Percentiles rank a stretch among this genome's conserved stretches.
phyloP scores from a whole-genome alignment of 2,888 invertebrate species.

The Acrobasis repandana region DNA sequence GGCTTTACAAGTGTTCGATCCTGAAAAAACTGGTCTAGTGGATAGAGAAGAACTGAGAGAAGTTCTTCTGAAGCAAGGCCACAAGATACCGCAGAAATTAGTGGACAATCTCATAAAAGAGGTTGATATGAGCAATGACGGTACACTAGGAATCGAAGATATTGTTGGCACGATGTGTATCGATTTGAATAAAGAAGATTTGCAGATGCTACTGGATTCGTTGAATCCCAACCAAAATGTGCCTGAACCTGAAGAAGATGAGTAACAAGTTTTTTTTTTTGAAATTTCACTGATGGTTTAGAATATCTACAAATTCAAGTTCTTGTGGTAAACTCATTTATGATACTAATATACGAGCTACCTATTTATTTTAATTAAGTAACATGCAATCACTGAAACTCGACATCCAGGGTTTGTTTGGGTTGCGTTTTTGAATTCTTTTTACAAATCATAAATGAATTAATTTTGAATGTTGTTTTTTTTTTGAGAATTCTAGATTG shows the following conservation, averaged over 20 bases:
- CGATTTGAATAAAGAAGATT: constrained; percentile 68
- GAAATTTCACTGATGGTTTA: neutral
- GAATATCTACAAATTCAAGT: too few relatives aligned
- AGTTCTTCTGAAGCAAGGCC: constrained; percentile 55
- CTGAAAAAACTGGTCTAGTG: constrained; percentile 53
- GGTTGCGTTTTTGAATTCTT: too few relatives aligned
- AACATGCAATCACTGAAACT: too few relatives aligned
- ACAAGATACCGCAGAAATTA: constrained; percentile 56
- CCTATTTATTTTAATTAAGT: too few relatives aligned
- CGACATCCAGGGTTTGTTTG: too few relatives aligned
- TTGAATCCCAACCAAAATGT: constrained; percentile 36
- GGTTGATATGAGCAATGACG: constrained; percentile 70
- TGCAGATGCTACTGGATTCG: constrained; percentile 53
- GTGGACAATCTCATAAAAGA: constrained; percentile 69
- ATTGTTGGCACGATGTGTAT: constrained; percentile 73
- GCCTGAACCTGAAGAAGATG: constrained; percentile 29
- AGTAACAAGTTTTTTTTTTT: constrained; percentile 10
- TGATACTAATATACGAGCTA: too few relatives aligned
- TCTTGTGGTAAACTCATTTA: too few relatives aligned
- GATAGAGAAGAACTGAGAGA: constrained; percentile 64
- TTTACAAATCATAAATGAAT: too few relatives aligned
- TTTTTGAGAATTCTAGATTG: too few relatives aligned
- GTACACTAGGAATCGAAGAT: constrained; percentile 70
- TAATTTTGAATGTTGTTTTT: too few relatives aligned
- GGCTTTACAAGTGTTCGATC: constrained; percentile 63